These are phyloP conservation scores for Zaprionus inermis DNA, from an alignment of 1,140 invertebrate genomes.

Conservation along the genomic window DNA sequence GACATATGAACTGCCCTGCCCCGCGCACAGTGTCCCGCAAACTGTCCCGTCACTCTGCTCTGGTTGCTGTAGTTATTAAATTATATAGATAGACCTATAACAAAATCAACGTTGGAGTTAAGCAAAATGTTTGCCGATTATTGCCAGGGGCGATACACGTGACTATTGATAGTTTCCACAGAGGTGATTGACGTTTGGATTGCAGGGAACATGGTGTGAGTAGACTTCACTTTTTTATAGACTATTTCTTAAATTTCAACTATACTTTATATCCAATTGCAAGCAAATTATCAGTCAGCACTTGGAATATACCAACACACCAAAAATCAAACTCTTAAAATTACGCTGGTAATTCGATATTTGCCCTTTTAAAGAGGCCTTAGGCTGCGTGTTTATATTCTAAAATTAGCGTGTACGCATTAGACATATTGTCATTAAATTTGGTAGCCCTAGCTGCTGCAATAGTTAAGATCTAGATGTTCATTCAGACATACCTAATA, in stretches of 20 bases:
- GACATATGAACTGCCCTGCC: constrained; percentile 72
- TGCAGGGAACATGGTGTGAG: neutral
- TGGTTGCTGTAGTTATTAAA: constrained; percentile 79
- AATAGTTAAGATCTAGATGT: neutral
- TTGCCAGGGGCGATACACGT: constrained; percentile 66
- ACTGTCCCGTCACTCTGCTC: constrained; percentile 18
- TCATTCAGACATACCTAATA: neutral
- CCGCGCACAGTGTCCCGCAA: too few relatives aligned
- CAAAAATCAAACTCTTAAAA: neutral
- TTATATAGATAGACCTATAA: constrained; percentile 55
- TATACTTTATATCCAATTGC: too few relatives aligned
- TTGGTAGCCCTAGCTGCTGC: neutral
- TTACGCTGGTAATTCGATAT: neutral
- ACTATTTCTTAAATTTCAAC: too few relatives aligned
- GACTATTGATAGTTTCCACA: constrained; percentile 38
- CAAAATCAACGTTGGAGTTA: constrained; percentile 31
- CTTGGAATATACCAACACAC: neutral
- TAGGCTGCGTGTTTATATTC: neutral
- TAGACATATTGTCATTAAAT: neutral
- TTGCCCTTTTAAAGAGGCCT: neutral
- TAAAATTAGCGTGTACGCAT: neutral
- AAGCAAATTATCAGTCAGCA: too few relatives aligned
- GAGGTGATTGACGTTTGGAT: constrained; percentile 3
- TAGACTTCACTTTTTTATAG: too few relatives aligned
- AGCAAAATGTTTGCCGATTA: constrained; percentile 66